Evolutionary conservation across 2,113 vertebrate species (phyloP), one percentile per base, ranked within the genome.

Genomic region (Periophthalmodon schlosseri): DNA sequence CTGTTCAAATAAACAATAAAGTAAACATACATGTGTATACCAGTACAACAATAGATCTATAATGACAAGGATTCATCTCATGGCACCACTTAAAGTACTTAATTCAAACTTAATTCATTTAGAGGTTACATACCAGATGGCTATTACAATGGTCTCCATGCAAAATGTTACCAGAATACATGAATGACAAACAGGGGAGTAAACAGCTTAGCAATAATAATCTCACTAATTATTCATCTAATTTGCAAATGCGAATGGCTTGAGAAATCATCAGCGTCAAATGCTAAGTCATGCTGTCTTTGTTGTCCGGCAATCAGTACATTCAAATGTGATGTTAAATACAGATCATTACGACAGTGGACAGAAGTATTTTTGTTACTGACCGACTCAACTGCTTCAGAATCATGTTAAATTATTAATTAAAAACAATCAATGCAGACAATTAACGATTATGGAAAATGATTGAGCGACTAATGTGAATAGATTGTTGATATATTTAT

Each of bases 201-300:
- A 34, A 60, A 28, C 57, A 60, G 57, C 12, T 60, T 60, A 24
- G 57, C 57, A 60, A 60, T 24, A 60, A 28, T 60, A 60, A 15
- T 60, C 13, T 28, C 23, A 24, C 57, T 34, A 34, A 63, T 63
- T 33, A 63, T 63, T 63, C 60, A 9, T 36, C 60, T 18, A 8
- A 63, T 63, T 63, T 63, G 60, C 60, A 63, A 63, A 34, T 18
- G 24, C 16, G 60, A 63, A 16, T 33, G 28, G 28, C 60, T 33
- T 63, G 60, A 63, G 60, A 63, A 63, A 63, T 33, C 60, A 63
- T 34, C 60, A 34, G 28, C 28, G 28, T 63, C 60, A 63, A 34
- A 63, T 63, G 60, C 28, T 5, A 63, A 60, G 23, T 60, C 57
- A 63, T 63, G 14, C 6, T 34, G 60, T 16, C 60, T 63, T 33